Conservation (phyloP, 30 jellyfish, hydroid and myxozoan species). For the Nemopilema nomurai region DNA sequence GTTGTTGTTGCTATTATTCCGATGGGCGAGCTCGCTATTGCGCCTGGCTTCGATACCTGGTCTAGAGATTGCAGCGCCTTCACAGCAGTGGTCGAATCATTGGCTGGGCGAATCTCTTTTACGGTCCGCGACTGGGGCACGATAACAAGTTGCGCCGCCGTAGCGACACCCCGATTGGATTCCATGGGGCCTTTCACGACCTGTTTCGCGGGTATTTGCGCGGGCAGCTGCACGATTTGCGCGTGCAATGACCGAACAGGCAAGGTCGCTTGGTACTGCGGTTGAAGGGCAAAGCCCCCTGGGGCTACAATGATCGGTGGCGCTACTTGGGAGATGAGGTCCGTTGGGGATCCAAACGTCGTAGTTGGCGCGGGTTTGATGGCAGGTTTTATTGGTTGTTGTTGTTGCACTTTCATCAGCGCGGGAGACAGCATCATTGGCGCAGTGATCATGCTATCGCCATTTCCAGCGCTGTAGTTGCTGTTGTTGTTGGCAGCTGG, state of each 20-base stretch:
- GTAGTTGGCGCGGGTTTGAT: background rate
- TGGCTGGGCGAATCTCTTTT: conserved; percentile 45
- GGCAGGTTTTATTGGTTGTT: conserved; percentile 25
- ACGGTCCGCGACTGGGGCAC: conserved; percentile 41
- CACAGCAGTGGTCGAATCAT: conserved; percentile 42
- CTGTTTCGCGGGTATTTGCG: conserved; percentile 52
- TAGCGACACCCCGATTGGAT: conserved; percentile 47
- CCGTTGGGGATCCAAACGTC: background rate
- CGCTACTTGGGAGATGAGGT: conserved; percentile 16
- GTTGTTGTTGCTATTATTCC: background rate
- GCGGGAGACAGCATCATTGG: background rate
- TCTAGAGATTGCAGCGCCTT: conserved; percentile 37
- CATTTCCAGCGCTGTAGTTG: background rate
- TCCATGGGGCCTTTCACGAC: conserved; percentile 14
- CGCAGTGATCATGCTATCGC: background rate
- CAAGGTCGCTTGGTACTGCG: conserved; percentile 26
- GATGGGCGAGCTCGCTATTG: background rate
- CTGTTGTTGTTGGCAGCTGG: background rate
- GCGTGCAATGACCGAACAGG: conserved; percentile 36
- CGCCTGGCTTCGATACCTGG: conserved; percentile 4
- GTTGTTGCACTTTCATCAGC: background rate
- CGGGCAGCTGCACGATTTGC: conserved; percentile 58
- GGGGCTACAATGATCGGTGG: conserved; percentile 26
- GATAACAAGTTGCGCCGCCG: conserved; percentile 47
- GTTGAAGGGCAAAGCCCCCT: conserved; percentile 12